These are phyloP conservation scores for Bradypodion pumilum DNA, from an alignment of 2,797 vertebrate species.

Conservation along the genomic window DNA sequence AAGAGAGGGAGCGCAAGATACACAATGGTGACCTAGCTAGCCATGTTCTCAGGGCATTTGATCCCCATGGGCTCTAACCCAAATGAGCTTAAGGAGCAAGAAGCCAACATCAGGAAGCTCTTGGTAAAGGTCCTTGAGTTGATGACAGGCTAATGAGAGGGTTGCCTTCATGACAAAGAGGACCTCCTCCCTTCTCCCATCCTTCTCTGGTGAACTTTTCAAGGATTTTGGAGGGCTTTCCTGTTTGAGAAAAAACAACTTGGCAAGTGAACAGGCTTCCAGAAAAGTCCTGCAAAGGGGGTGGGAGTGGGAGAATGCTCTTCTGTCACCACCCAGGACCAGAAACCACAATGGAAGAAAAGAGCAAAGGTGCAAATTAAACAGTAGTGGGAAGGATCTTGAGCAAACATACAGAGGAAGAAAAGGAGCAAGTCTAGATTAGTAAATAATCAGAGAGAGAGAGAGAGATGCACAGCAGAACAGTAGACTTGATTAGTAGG, in stretches of 20 bases:
- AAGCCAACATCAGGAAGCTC: background rate
- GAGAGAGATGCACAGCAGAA: background rate
- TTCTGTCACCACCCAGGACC: no score
- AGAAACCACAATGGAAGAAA: no score
- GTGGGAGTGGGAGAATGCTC: no score
- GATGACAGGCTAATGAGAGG: background rate
- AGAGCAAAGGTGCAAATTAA: no score
- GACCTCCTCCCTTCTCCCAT: background rate
- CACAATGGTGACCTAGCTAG: conserved; percentile 35
- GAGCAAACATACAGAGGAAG: background rate
- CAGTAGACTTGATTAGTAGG: no score
- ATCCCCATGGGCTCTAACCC: background rate
- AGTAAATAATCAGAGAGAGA: background rate
- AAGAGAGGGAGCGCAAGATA: conserved; percentile 19
- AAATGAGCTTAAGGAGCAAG: background rate
- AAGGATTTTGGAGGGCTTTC: conserved; percentile 31
- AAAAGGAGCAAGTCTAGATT: no score
- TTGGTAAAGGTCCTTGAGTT: conserved; percentile 25
- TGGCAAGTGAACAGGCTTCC: background rate
- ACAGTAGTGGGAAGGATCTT: background rate
- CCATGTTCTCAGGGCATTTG: conserved; percentile 33
- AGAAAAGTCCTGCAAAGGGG: background rate
- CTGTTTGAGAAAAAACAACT: background rate
- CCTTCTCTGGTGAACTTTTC: conserved; percentile 32
- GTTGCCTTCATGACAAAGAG: background rate